phyloP scores from a whole-genome alignment of 2,113 vertebrate genomes.

The Pedionomus torquatus region DNA sequence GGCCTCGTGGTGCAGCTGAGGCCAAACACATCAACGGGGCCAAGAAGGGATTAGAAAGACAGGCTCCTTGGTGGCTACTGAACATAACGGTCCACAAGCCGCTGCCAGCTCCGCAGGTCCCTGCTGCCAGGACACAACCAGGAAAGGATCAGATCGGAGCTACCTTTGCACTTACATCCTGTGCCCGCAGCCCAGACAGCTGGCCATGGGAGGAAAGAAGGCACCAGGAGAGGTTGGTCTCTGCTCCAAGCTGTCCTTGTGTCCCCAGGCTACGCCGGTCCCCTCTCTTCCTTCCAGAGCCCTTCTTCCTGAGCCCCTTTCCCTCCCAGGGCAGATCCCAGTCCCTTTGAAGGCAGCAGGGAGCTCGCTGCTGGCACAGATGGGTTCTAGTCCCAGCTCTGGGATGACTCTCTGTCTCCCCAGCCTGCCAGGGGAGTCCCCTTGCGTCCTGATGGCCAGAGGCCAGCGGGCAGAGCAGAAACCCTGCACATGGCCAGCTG shows the following conservation, averaged over 20 bases:
- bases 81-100: background rate
- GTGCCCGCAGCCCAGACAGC: background rate
- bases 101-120: background rate
- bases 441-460: background rate
- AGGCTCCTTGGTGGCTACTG: background rate
- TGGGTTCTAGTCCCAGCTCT: background rate
- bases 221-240: background rate
- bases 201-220: accelerated
- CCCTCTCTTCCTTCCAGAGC: background rate
- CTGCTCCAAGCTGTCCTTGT: background rate
- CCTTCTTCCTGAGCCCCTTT: background rate
- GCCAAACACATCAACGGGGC: background rate
- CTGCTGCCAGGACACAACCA: background rate
- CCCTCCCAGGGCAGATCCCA: background rate
- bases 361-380: background rate
- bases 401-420: background rate
- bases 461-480: background rate
- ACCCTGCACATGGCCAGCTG: background rate
- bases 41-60: background rate
- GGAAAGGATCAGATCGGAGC: background rate
- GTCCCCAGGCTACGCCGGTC: background rate
- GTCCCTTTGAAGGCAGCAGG: background rate
- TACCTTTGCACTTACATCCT: background rate
- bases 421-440: background rate
- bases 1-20: background rate